Evolutionary conservation across 2,113 vertebrate species (phyloP), one percentile per base, ranked within the genome.

Genomic region (Ciconia boyciana): DNA sequence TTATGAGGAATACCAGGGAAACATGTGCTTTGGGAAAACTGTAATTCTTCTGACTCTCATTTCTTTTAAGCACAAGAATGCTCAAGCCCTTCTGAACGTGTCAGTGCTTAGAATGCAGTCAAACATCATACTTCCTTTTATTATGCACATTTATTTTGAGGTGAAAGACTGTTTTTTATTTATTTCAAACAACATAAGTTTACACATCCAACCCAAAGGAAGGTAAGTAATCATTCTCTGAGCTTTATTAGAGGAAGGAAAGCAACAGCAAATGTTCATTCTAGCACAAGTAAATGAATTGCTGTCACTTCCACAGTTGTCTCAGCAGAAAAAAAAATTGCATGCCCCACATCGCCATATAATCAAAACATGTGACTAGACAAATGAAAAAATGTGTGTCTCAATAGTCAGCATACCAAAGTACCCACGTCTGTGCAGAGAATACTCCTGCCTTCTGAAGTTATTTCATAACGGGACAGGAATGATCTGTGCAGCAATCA

Each of bases 21-120:
- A 96, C 93, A 95, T 24, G 75, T 96, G 93, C 93, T 95, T 90
- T 96, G 94, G 96, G 95, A 95, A 95, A 94, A 70, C 46, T 77
- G 22, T 44, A 83, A 26, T 97, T 96, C 74, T 81, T 90, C 52
- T 87, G 69, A 81, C 61, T 61, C 72, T 55, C 51, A 7, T 16
- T 85, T 87, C 60, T 88, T 89, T 80, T 66, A 77, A 89, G 83
- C 64, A 82, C 41, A 62, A 0, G 2, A 79, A 8, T 15, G 28
- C 32, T 80, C 22, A 25, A 91, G 62, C 39, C 17, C 41, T 83
- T 65, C 66, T 74, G 64, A 75, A 88, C 39, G 64, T 70, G 11
- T n/a, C 31, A 51, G 46, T 26, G 20, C 34, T 54, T 6, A 51
- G 11, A 79, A 57, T 0, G 0, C 61, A 46, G 24, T 49, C 48